Percentiles rank a stretch among this genome's conserved stretches.
These are phyloP conservation scores for Goniozus legneri DNA, from an alignment of 1,140 invertebrate genomes.

Conservation along the genomic window DNA sequence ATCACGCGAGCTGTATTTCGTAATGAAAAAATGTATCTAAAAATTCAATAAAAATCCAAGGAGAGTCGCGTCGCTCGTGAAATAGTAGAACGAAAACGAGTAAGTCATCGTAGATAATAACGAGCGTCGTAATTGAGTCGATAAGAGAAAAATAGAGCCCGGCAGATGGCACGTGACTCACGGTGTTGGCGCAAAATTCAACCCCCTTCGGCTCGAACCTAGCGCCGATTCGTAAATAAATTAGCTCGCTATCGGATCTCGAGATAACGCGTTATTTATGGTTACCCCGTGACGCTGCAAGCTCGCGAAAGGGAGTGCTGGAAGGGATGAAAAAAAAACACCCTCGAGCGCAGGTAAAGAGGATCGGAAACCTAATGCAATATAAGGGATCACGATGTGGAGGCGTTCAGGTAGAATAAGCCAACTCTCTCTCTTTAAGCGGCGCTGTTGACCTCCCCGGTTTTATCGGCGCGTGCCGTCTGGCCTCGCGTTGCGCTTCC, in stretches of 20 bases:
- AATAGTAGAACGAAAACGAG: conserved; percentile 4
- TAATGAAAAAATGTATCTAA: too few species aligned
- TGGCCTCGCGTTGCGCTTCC: neutral
- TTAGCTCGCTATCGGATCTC: conserved; percentile 45
- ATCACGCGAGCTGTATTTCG: too few species aligned
- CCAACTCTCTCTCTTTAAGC: conserved; percentile 27
- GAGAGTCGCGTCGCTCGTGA: too few species aligned
- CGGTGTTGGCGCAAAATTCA: conserved; percentile 16
- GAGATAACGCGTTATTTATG: conserved; percentile 48
- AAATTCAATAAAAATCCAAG: too few species aligned
- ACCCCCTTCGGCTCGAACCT: conserved; percentile 11
- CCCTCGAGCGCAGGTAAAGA: conserved; percentile 22
- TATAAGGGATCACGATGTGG: conserved; percentile 20
- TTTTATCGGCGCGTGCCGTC: conserved; percentile 8
- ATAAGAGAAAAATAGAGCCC: conserved; percentile 1
- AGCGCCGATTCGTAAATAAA: conserved; percentile 47
- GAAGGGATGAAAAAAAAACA: neutral
- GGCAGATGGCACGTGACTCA: conserved; percentile 55
- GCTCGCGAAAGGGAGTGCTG: conserved; percentile 1
- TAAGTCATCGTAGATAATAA: conserved; percentile 21
- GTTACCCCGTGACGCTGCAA: conserved; percentile 37
- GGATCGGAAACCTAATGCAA: conserved; percentile 30
- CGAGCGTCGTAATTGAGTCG: too few species aligned
- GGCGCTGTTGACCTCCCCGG: neutral
- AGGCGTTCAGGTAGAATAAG: conserved; percentile 43